Conservation (phyloP, 2,797 vertebrate species). For the Pangasius djambal region DNA sequence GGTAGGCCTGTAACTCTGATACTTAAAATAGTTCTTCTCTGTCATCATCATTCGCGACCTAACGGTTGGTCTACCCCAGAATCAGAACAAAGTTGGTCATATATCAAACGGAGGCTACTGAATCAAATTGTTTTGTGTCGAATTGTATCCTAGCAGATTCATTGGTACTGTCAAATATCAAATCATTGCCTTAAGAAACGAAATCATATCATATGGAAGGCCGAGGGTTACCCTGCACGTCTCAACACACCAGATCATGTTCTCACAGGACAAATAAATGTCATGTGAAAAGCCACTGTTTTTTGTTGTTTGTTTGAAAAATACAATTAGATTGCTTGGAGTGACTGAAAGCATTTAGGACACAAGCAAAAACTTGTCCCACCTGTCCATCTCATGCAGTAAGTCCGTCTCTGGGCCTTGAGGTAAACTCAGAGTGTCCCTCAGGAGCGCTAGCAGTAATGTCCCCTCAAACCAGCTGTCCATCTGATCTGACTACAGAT, state of each 20-base stretch:
- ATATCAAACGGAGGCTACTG: not conserved
- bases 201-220: not conserved
- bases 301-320: not conserved
- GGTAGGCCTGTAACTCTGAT: not conserved
- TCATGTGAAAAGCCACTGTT: not conserved
- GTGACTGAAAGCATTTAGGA: not conserved
- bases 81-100: not conserved
- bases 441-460: constrained; percentile 79
- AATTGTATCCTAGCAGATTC: not conserved
- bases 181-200: not conserved
- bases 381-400: constrained; percentile 89
- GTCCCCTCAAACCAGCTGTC: constrained; percentile 83
- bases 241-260: not conserved
- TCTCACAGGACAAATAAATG: not conserved
- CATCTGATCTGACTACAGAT: constrained; percentile 70
- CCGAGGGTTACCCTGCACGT: not conserved
- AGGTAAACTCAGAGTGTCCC: constrained; percentile 80
- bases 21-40: not conserved
- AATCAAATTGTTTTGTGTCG: not conserved
- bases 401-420: constrained; percentile 84
- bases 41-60: not conserved
- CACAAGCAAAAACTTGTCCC: constrained; percentile 46
- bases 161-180: not conserved
- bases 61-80: not conserved
- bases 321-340: not conserved